Evolutionary conservation across 2,888 invertebrate genomes (phyloP).

Genomic region (Mechanitis messenoides): DNA sequence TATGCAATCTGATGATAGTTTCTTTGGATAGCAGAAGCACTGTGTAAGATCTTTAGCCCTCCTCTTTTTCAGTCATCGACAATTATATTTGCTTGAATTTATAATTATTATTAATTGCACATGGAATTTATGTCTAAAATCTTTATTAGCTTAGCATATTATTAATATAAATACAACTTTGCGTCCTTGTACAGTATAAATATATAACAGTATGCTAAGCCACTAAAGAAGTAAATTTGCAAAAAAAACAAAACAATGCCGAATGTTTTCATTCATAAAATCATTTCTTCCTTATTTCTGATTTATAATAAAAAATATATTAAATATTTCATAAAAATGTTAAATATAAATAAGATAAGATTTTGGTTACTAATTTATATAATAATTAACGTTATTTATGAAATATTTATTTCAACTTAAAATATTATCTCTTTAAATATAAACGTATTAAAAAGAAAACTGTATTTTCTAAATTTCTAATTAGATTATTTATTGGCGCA

Average conservation of each 20-base stretch:
- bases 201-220: conserved; percentile 15
- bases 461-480: conserved; percentile 19
- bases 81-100: conserved; percentile 40
- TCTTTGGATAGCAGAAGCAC: conserved; percentile 63
- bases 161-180: background rate
- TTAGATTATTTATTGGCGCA: conserved; percentile 28
- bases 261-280: conserved; percentile 13
- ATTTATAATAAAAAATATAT: conserved; percentile 2
- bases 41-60: conserved; percentile 57
- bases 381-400: conserved; percentile 6
- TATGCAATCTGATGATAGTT: conserved; percentile 61
- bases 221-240: conserved; percentile 25
- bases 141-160: conserved; percentile 44
- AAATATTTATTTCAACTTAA: background rate
- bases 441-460: conserved; percentile 13
- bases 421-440: too few relatives aligned
- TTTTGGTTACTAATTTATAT: background rate
- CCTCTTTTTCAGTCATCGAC: conserved; percentile 30
- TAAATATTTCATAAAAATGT: conserved; percentile 6
- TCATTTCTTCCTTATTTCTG: conserved; percentile 6
- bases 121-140: conserved; percentile 41
- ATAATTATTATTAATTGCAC: conserved; percentile 28
- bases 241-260: conserved; percentile 12
- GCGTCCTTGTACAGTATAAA: background rate
- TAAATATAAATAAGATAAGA: background rate